Conservation (phyloP, 2,797 vertebrate species). For the Paguma larvata region DNA sequence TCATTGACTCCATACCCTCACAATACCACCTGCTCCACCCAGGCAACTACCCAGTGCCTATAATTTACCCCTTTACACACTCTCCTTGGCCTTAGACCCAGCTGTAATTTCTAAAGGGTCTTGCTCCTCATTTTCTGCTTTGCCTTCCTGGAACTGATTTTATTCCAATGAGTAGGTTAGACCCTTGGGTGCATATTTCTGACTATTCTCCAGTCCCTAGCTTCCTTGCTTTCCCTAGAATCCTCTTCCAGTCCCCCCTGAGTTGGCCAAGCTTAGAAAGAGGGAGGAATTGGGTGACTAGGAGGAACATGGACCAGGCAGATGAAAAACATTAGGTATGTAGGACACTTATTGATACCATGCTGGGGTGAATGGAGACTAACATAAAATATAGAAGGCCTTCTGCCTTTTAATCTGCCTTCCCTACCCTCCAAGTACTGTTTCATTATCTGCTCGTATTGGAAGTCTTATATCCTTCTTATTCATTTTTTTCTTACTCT, state of each 20-base stretch:
- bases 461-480: neutral
- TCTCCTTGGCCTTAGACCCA: neutral
- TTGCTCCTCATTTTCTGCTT: neutral
- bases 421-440: neutral
- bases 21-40: neutral
- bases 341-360: neutral
- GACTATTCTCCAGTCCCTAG: neutral
- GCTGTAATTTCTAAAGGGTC: neutral
- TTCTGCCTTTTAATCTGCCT: neutral
- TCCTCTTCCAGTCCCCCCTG: neutral
- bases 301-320: neutral
- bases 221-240: neutral
- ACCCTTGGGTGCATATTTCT: neutral
- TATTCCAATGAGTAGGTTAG: neutral
- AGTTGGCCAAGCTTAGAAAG: neutral
- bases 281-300: neutral
- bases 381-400: neutral
- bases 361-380: neutral
- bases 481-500: neutral
- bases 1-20: neutral
- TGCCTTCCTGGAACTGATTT: neutral
- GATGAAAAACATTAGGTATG: neutral
- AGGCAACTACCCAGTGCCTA: neutral
- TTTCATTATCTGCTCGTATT: neutral
- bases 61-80: neutral